Base-by-base conservation (phyloP, 2,113 vertebrate genomes). In the Monopterus albus region DNA sequence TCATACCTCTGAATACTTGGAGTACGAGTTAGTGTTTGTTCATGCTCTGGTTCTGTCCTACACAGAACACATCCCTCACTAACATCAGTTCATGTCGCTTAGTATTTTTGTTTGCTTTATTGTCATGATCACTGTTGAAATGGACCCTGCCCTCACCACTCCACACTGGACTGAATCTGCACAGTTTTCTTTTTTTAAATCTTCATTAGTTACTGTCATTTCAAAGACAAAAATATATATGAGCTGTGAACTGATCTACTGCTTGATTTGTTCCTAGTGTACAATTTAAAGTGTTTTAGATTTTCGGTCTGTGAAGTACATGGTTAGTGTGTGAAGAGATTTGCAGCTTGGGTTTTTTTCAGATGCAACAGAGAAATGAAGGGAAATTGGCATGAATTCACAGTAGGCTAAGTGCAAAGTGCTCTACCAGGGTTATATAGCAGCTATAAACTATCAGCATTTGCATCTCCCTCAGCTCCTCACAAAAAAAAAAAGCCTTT, bases 331-430 rank as follows among this genome's bases (percentile, higher is more conserved):
- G 10, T 25, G 29, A 58, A 69, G 51, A 58, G 28, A 40, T 71
- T 52, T 57, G 51, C 20, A 60, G 50, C 31, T 55, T 55, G 55
- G 15, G 14, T 35, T 45, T 76, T 73, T n/a, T 75, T 64, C 39
- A 58, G 18, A 55, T 47, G 52, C 42, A 64, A 52, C 6, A 1
- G n/a, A 28, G 15, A 49, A 59, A 76, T 51, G 33, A 69, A 17
- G 29, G 25, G 28, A 72, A 69, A 73, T 68, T 67, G 52, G 21
- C n/a, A 11, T 65, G 66, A 80, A 84, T 87, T 83, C 49, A 68
- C 55, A 59, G 55, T 26, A 55, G 65, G 68, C 38, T 45, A 51
- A 61, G 68, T 68, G 49, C 68, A 85, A 72, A 83, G 58, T 25
- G 33, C 65, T 72, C n/a, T 67, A 42, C 63, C 39, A 45, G 78